phyloP scores from a whole-genome alignment of 2,113 vertebrate species.

The Rhipidura dahli region DNA sequence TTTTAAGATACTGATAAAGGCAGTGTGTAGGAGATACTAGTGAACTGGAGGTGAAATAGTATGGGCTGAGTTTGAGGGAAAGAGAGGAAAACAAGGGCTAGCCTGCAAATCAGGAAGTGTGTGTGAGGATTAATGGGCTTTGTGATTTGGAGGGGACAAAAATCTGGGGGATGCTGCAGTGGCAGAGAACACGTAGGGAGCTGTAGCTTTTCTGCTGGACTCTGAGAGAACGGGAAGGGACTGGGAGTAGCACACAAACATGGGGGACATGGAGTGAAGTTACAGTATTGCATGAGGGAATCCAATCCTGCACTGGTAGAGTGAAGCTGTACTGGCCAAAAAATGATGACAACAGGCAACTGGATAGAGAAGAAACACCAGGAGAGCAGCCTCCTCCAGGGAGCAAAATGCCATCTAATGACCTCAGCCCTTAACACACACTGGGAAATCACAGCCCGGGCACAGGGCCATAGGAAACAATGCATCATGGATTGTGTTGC shows the following conservation, averaged over 20 bases:
- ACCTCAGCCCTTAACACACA: not conserved
- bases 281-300: not conserved
- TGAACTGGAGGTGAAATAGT: not conserved
- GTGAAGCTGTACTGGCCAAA: not conserved
- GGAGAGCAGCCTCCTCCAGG: not conserved
- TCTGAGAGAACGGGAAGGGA: not conserved
- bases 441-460: not conserved
- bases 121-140: not conserved
- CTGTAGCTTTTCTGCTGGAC: not conserved
- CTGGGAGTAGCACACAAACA: not conserved
- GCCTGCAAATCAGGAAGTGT: not conserved
- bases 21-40: not conserved
- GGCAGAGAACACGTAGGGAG: not conserved
- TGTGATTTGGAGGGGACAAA: not conserved
- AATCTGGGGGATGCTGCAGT: not conserved
- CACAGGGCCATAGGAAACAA: slow-evolving; percentile 12
- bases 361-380: not conserved
- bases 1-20: not conserved
- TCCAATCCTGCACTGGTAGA: not conserved
- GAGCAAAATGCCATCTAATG: slow-evolving; percentile 25
- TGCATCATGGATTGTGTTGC: not conserved
- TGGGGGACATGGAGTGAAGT: not conserved
- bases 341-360: not conserved
- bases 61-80: not conserved
- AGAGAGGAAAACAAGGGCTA: not conserved